Base-by-base conservation (phyloP, 2,113 vertebrate genomes). In the Nothoprocta pentlandii region DNA sequence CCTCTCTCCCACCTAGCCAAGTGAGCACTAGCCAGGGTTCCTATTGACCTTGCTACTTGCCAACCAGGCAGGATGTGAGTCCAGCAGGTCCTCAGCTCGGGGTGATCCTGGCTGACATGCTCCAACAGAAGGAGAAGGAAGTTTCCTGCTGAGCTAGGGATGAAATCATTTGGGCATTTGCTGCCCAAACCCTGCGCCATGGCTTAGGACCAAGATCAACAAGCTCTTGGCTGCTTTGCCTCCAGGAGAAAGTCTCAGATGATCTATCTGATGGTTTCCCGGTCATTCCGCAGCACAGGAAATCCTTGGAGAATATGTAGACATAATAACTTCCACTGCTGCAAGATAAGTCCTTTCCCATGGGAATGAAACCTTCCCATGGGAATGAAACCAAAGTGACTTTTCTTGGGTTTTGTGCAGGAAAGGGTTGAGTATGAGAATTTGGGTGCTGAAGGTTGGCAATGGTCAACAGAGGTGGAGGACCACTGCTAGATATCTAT, bases 331-430 rank as follows among this genome's bases (percentile, higher is more conserved):
- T 53, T 32, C 23, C 25, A 11, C 4, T 23, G 36, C 21, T 12
- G 12, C 10, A 42, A 32, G 62, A 14, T 34, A 16, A 42, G 12
- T 10, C 39, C n/a, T 16, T 69, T 23, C 12, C 12, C 39, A 15
- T 26, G 25, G 46, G 36, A 39, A 39, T 39, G 36, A 44, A 44
- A 13, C 42, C 42, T 69, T 20, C 12, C 12, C 39, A 12, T 28
- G 25, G 47, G 67, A 54, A 63, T 42, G 66, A 51, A 73, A 23
- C 14, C 12, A 21, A 32, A 34, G 21, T 5, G 14, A 8, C 30
- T 19, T 2, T 64, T 19, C 2, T 64, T 0, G 3, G 5, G 15
- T 5, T 76, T 39, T 46, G 56, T 49, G 41, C 0, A 6, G 0
- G 0, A 20, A 4, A 8, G 2, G 13, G 16, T 2, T 0, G 1